phyloP scores from a whole-genome alignment of 2,113 vertebrate species.

The Dasyurus viverrinus region DNA sequence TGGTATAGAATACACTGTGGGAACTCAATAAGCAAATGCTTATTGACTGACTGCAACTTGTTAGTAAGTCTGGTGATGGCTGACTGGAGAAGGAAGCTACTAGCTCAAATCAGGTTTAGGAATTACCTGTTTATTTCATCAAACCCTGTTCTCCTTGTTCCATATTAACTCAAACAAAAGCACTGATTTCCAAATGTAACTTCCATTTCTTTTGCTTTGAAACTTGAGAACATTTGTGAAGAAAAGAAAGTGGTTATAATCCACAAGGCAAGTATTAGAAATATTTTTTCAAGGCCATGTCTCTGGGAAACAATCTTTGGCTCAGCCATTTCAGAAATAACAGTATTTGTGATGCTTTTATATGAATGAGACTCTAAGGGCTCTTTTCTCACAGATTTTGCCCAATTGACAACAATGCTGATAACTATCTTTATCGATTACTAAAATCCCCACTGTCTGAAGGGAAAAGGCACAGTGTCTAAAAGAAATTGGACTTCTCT shows the following conservation, averaged over 20 bases:
- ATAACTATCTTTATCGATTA: conserved; percentile 1
- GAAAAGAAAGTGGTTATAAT: conserved; percentile 7
- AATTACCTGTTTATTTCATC: neutral
- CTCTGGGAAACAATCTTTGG: conserved; percentile 3
- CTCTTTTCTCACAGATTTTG: conserved; percentile 11
- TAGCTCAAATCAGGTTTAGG: neutral
- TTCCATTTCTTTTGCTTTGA: conserved; percentile 22
- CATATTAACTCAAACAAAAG: neutral
- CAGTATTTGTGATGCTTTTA: conserved; percentile 15
- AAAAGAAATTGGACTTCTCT: neutral
- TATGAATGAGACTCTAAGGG: neutral
- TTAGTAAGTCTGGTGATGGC: neutral
- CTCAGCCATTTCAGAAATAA: neutral
- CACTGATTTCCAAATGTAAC: neutral
- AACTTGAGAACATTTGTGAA: neutral
- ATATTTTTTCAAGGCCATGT: neutral
- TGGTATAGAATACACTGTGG: conserved; percentile 38
- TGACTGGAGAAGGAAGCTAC: neutral
- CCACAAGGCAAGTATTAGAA: neutral
- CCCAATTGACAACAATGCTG: neutral
- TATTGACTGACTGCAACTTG: neutral
- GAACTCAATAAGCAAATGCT: conserved; percentile 65
- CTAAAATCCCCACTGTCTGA: neutral
- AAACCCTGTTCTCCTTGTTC: neutral
- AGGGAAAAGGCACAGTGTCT: neutral